phyloP scores from a whole-genome alignment of 2,797 vertebrate species.

The Xenopus petersii region DNA sequence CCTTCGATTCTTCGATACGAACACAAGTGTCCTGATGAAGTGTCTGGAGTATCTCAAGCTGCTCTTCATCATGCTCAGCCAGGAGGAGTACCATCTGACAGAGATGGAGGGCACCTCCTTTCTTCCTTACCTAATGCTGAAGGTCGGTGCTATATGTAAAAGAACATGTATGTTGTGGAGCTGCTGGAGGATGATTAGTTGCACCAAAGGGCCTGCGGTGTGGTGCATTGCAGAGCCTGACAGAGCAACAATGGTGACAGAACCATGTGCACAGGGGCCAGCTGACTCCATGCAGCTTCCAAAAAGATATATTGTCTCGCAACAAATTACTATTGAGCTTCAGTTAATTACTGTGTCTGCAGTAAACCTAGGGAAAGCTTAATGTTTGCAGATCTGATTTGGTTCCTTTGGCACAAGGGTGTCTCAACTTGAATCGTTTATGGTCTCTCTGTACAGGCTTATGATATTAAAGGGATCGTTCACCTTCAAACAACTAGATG shows the following conservation, averaged over 20 bases:
- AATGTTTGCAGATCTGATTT: too few relatives aligned
- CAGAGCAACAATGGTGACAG: slow-evolving; percentile 59
- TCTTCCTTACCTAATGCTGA: slow-evolving; percentile 90
- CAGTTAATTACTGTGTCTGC: too few relatives aligned
- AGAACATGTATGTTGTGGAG: neutral
- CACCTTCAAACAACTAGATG: too few relatives aligned
- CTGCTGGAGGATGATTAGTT: slow-evolving; percentile 53
- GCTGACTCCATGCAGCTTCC: slow-evolving; percentile 46
- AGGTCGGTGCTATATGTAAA: slow-evolving; percentile 66
- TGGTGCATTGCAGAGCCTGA: slow-evolving; percentile 35
- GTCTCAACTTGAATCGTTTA: too few relatives aligned
- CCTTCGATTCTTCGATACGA: slow-evolving; percentile 95
- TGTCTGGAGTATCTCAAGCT: slow-evolving; percentile 92
- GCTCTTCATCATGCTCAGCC: slow-evolving; percentile 83
- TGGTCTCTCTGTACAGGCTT: too few relatives aligned
- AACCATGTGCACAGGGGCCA: slow-evolving; percentile 69
- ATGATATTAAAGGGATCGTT: too few relatives aligned
- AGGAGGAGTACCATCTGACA: slow-evolving; percentile 87
- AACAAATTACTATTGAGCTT: too few relatives aligned
- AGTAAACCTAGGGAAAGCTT: too few relatives aligned
- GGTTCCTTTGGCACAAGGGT: too few relatives aligned
- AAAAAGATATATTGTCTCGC: too few relatives aligned
- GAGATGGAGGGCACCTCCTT: slow-evolving; percentile 95
- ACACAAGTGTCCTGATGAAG: slow-evolving; percentile 96
- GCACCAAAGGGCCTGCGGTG: slow-evolving; percentile 46